Evolutionary conservation across 2,888 invertebrate genomes (phyloP).

Genomic region (Scelioninae gen. 2): DNA sequence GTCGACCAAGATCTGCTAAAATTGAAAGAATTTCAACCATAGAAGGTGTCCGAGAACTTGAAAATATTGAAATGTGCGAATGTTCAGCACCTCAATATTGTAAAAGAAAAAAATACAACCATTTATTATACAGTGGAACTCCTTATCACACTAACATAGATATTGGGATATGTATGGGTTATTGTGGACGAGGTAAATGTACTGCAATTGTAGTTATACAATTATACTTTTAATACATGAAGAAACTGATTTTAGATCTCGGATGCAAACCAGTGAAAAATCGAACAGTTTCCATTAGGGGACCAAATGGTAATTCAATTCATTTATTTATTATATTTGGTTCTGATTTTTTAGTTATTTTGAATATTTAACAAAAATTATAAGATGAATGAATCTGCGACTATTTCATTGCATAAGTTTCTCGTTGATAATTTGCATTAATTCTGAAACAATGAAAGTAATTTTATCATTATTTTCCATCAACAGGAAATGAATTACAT

Average conservation of each 20-base stretch:
- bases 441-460: background rate
- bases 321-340: background rate
- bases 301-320: constrained; percentile 72
- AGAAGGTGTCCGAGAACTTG: constrained; percentile 72
- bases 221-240: too few relatives aligned
- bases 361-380: too few relatives aligned
- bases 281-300: constrained; percentile 72
- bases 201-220: too few relatives aligned
- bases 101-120: constrained; percentile 69
- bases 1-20: constrained; percentile 70
- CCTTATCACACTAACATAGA: constrained; percentile 74
- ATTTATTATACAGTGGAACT: constrained; percentile 73
- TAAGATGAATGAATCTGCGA: too few relatives aligned
- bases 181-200: constrained; percentile 70
- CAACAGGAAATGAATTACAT: constrained; percentile 72
- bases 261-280: constrained; percentile 73
- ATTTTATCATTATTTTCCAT: constrained; percentile 11
- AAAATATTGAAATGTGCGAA: constrained; percentile 72
- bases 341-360: too few relatives aligned
- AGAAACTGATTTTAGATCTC: constrained; percentile 63
- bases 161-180: constrained; percentile 74
- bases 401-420: too few relatives aligned
- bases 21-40: constrained; percentile 73
- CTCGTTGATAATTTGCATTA: background rate
- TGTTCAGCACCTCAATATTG: constrained; percentile 71